These are phyloP conservation scores for Stegastes partitus DNA, from an alignment of 2,113 vertebrate species.

Conservation along the genomic window DNA sequence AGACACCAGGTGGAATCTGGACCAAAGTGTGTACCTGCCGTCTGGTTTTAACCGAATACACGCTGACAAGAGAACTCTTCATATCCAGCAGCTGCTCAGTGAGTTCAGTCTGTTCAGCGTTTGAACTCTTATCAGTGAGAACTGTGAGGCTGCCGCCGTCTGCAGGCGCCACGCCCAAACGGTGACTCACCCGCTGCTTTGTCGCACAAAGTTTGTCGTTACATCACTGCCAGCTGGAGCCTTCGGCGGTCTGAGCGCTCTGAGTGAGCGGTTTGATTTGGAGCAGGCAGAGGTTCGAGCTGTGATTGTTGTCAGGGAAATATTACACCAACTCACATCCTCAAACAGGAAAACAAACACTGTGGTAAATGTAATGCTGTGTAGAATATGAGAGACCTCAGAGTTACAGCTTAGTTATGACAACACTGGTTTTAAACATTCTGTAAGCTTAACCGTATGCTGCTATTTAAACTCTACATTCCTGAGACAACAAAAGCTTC, in stretches of 20 bases:
- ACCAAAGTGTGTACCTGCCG: conserved; percentile 24
- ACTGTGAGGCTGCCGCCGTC: conserved; percentile 24
- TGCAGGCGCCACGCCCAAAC: conserved; percentile 50
- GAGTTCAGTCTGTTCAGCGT: not conserved
- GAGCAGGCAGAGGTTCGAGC: not conserved
- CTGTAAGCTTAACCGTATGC: too few relatives aligned
- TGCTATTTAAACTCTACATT: too few relatives aligned
- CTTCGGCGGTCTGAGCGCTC: conserved; percentile 1
- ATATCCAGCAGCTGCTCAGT: not conserved
- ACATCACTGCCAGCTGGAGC: not conserved
- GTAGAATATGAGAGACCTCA: too few relatives aligned
- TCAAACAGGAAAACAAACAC: too few relatives aligned
- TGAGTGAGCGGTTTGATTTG: not conserved
- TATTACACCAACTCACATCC: too few relatives aligned
- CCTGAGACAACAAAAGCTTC: too few relatives aligned
- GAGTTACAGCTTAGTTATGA: too few relatives aligned
- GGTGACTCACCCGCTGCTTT: conserved; percentile 65
- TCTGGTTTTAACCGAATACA: conserved; percentile 35
- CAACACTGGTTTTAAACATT: too few relatives aligned
- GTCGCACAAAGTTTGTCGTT: conserved; percentile 35
- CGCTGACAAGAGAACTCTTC: not conserved
- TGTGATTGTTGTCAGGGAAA: too few relatives aligned
- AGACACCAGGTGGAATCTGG: conserved; percentile 15
- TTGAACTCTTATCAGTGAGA: conserved; percentile 13
- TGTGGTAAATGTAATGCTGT: too few relatives aligned